Base-by-base conservation (phyloP, 2,113 vertebrate species). In the Sorex fumeus region DNA sequence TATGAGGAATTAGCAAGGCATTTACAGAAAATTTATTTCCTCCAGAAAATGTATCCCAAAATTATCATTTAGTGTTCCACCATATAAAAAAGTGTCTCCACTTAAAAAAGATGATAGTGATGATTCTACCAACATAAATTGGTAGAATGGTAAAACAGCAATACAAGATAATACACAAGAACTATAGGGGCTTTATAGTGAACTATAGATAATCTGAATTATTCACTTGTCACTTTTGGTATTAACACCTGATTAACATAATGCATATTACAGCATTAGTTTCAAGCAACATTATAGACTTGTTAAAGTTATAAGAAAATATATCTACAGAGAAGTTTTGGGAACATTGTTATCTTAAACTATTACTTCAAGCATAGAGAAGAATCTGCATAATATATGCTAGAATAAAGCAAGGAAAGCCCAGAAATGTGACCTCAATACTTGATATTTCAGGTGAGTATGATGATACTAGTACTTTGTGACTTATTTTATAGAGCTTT, bases 111-210 rank as follows among this genome's bases (percentile, higher is more conserved):
- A 53, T 3, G 43, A 60, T 66, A 23, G 25, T 64, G 28, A 25
- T 74, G 47, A 57, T 47, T 32, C 57, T 60, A 36, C 64, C 32
- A 23, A 21, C 57, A n/a, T n/a, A n/a, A n/a, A n/a, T n/a, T 21
- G 62, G 45, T 85, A 87, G 47, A n/a, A n/a, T 91, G 81, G 64
- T 76, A 27, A 77, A 91, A 89, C 76, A 78, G 84, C 64, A 74
- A 77, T 64, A 85, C 32, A 85, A 66, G 84, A 77, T 67, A 36
- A 60, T 53, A 64, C 10, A n/a, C 64, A 40, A 71, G 40, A 4
- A 30, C 32, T 79, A 50, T 18, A 16, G 25, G 47, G 50, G 45
- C 25, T 77, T n/a, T 25, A 30, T 2, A 80, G 30, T 25, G 32
- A 8, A 36, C 76, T 34, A 69, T 75, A 34, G 47, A 40, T 23